Evolutionary conservation across 2,888 invertebrate species (phyloP).

Genomic region (Cartodere bifasciata): DNA sequence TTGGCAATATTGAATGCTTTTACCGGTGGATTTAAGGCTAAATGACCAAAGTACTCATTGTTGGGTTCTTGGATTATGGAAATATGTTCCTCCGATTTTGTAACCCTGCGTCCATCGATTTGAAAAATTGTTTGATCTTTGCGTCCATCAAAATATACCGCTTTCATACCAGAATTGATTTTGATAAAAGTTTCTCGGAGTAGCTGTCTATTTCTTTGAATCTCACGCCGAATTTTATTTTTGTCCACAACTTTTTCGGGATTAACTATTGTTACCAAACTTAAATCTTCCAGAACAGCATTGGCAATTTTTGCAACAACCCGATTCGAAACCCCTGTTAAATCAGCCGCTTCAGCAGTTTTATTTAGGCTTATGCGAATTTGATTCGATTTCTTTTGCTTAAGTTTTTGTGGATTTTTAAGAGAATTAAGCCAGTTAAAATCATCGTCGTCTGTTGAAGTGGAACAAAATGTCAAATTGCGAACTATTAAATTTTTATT

Average conservation of each 20-base stretch:
- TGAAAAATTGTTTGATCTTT: background rate
- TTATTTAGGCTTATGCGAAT: constrained; percentile 7
- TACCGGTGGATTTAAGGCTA: background rate
- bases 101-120: background rate
- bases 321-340: constrained; percentile 12
- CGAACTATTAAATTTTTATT: too few relatives aligned
- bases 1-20: too few relatives aligned
- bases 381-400: too few relatives aligned
- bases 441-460: background rate
- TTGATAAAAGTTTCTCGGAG: background rate
- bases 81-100: background rate
- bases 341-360: constrained; percentile 12
- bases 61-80: background rate
- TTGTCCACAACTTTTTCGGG: constrained; percentile 10
- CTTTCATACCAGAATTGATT: background rate
- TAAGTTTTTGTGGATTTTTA: background rate
- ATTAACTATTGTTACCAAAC: constrained; percentile 4
- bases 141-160: constrained; percentile 1
- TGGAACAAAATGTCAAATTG: too few relatives aligned
- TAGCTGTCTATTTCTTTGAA: constrained; percentile 4
- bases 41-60: background rate
- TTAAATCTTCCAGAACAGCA: constrained; percentile 11
- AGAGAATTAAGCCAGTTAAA: too few relatives aligned
- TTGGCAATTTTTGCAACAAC: constrained; percentile 11
- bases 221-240: constrained; percentile 13